Conservation (phyloP, 1,140 invertebrate species). For the Rhopalosiphum maidis region DNA sequence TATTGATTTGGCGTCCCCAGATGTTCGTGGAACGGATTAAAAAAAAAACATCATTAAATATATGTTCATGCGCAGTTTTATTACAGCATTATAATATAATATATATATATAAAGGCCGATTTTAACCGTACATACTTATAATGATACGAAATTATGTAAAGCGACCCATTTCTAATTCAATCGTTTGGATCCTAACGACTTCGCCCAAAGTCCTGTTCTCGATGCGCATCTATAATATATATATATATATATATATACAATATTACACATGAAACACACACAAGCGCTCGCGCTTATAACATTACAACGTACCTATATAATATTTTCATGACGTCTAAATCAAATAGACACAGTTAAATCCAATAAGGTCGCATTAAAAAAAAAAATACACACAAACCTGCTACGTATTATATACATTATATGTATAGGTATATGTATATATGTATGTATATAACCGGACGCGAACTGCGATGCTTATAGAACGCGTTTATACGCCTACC, state of each 20-base stretch:
- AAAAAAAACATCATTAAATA: constrained; percentile 28
- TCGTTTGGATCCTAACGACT: background rate
- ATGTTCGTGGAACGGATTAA: constrained; percentile 18
- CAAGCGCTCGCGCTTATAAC: background rate
- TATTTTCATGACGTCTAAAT: background rate
- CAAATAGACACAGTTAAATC: background rate
- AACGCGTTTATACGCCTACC: background rate
- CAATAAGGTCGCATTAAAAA: background rate
- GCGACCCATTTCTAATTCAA: background rate
- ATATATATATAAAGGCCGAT: background rate
- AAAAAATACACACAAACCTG: background rate
- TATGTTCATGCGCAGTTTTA: background rate
- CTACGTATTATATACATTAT: background rate
- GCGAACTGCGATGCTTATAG: background rate
- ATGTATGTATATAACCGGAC: background rate
- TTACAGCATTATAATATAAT: background rate
- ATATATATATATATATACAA: background rate
- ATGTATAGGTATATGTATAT: background rate
- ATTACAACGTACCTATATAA: background rate
- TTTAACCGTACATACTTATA: background rate
- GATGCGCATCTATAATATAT: background rate
- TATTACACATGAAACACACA: too few species aligned
- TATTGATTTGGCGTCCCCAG: constrained; percentile 17
- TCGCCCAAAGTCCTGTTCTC: background rate
- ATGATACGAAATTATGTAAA: constrained; percentile 24